Evolutionary conservation across 2,113 vertebrate genomes (phyloP).

Genomic region (Istiophorus platypterus): DNA sequence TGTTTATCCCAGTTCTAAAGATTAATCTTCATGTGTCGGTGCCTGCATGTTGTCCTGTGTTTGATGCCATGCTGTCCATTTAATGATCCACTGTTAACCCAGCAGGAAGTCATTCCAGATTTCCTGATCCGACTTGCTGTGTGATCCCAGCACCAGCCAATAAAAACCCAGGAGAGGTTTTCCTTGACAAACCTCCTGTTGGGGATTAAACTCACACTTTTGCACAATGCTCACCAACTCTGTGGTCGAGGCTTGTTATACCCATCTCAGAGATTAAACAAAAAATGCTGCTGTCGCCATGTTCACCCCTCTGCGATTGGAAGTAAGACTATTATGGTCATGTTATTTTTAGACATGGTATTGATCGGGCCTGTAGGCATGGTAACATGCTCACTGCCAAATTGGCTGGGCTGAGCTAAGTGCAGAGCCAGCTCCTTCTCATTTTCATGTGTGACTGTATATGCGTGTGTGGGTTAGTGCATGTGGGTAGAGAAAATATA

Average conservation of each 20-base stretch:
- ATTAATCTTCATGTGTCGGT: slow-evolving; percentile 17
- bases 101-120: slow-evolving; percentile 37
- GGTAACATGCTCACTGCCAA: slow-evolving; percentile 64
- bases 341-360: slow-evolving; percentile 77
- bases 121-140: slow-evolving; percentile 40
- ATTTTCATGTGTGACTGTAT: slow-evolving; percentile 33
- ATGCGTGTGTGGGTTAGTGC: slow-evolving; percentile 6
- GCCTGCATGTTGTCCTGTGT: slow-evolving; percentile 2
- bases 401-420: slow-evolving; percentile 56
- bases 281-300: slow-evolving; percentile 44
- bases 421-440: slow-evolving; percentile 28
- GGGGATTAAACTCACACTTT: slow-evolving; percentile 61
- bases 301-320: slow-evolving; percentile 49
- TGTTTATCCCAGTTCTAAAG: slow-evolving; percentile 14
- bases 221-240: slow-evolving; percentile 30
- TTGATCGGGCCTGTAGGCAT: slow-evolving; percentile 80
- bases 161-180: slow-evolving; percentile 56
- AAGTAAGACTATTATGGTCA: slow-evolving; percentile 69
- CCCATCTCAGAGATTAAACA: slow-evolving; percentile 60
- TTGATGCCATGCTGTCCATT: slow-evolving; percentile 33
- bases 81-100: slow-evolving; percentile 34
- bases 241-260: slow-evolving; percentile 16
- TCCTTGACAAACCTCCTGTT: slow-evolving; percentile 58
- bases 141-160: slow-evolving; percentile 33
- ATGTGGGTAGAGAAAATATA: slow-evolving; percentile 15